A percentile compares a stretch with the other conserved stretches of the same genome.
phyloP scores from a whole-genome alignment of 2,113 vertebrate species.

The Chloropsis hardwickii region DNA sequence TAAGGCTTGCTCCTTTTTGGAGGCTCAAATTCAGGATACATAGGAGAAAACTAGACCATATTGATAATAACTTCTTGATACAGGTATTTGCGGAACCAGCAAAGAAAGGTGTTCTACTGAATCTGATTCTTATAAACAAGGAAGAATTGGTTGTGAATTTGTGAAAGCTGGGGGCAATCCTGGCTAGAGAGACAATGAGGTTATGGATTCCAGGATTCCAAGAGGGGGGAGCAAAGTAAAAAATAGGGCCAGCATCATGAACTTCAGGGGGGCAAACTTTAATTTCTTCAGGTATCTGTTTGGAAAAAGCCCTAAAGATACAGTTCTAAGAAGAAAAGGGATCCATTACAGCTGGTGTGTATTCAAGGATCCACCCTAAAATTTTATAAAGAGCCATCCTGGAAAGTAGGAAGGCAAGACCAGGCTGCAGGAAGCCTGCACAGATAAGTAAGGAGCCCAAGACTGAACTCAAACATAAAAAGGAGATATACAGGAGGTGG shows the following conservation, averaged over 20 bases:
- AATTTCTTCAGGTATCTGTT: background rate
- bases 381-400: background rate
- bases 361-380: background rate
- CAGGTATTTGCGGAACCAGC: background rate
- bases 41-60: background rate
- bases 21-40: background rate
- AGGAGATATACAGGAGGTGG: background rate
- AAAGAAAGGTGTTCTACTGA: background rate
- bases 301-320: background rate
- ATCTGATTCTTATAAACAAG: background rate
- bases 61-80: background rate
- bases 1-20: background rate
- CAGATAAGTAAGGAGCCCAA: background rate
- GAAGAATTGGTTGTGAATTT: background rate
- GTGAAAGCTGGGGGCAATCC: background rate
- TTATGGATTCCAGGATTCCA: background rate
- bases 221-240: background rate
- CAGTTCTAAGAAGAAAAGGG: background rate
- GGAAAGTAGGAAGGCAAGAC: background rate
- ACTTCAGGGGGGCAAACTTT: background rate
- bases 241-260: background rate
- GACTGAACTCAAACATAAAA: background rate
- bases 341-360: background rate
- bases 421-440: background rate
- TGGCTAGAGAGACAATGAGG: background rate